Conservation (phyloP, 1,140 invertebrate genomes). For the silkworm (Bombyx mori) region DNA sequence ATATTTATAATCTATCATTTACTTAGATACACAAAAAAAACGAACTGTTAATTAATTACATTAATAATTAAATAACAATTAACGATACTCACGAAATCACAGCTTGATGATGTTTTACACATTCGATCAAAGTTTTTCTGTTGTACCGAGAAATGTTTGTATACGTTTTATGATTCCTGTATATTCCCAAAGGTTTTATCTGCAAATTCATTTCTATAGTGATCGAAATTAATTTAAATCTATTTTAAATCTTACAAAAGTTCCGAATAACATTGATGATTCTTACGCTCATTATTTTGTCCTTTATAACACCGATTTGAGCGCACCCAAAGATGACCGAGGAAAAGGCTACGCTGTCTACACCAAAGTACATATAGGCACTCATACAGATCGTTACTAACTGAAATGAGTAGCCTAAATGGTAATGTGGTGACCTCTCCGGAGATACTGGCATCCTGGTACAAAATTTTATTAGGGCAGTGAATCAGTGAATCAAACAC, state of each 20-base stretch:
- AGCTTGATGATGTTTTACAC: conserved; percentile 45
- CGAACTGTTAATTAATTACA: not conserved
- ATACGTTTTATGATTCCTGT: conserved; percentile 4
- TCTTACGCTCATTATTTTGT: conserved; percentile 45
- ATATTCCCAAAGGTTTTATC: conserved; percentile 21
- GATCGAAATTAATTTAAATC: not conserved
- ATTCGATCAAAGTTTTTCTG: conserved; percentile 38
- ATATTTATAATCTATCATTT: not conserved
- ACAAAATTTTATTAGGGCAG: conserved; percentile 2
- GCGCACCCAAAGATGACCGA: conserved; percentile 53
- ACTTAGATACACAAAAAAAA: not conserved
- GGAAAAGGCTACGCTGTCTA: conserved; percentile 49
- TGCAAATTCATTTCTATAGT: conserved; percentile 4
- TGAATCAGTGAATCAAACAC: not conserved
- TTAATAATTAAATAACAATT: conserved; percentile 1
- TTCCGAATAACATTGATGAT: not conserved
- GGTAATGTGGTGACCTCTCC: conserved; percentile 38
- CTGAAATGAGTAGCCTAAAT: conserved; percentile 46
- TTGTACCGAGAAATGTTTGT: conserved; percentile 14
- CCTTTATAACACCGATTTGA: conserved; percentile 49
- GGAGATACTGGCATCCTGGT: conserved; percentile 52
- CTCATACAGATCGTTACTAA: conserved; percentile 48
- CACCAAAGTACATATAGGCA: conserved; percentile 58
- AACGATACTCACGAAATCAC: conserved; percentile 32
- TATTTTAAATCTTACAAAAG: not conserved